These are phyloP conservation scores for Argya squamiceps DNA, from an alignment of 2,797 vertebrate genomes.

Conservation along the genomic window DNA sequence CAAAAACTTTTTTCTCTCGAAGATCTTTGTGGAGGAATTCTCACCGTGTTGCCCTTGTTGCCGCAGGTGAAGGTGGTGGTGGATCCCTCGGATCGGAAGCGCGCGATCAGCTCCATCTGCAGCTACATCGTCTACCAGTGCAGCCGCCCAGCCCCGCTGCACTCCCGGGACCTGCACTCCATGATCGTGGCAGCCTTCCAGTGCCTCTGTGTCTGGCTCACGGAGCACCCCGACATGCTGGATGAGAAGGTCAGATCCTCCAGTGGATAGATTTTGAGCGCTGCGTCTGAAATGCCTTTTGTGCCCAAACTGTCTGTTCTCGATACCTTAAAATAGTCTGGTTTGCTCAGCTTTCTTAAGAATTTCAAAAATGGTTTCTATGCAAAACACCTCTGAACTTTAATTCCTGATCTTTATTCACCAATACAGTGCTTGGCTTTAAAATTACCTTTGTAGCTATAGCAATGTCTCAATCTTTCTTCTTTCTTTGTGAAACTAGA, in stretches of 20 bases:
- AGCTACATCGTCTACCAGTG: conserved; percentile 91
- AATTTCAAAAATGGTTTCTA: not conserved
- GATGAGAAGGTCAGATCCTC: conserved; percentile 87
- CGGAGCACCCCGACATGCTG: conserved; percentile 87
- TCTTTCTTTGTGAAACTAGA: not conserved
- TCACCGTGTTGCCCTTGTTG: not conserved
- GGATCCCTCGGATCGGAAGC: conserved; percentile 82
- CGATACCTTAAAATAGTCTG: not conserved
- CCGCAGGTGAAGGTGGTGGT: conserved; percentile 84
- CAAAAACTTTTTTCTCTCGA: accelerated
- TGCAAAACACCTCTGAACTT: not conserved
- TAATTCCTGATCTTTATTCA: not conserved
- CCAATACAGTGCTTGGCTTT: not conserved
- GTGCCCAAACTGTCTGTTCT: not conserved
- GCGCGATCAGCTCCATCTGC: conserved; percentile 87
- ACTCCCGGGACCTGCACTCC: conserved; percentile 93
- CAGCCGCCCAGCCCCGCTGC: conserved; percentile 88
- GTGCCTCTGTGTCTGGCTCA: conserved; percentile 92
- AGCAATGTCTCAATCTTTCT: not conserved
- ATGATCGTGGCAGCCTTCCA: conserved; percentile 93
- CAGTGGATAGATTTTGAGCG: accelerated
- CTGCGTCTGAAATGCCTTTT: not conserved
- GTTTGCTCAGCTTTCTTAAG: not conserved
- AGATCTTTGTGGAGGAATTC: not conserved
- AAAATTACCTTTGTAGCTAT: not conserved